These are phyloP conservation scores for Tenthredo notha DNA, from an alignment of 2,888 invertebrate genomes.

Conservation along the genomic window DNA sequence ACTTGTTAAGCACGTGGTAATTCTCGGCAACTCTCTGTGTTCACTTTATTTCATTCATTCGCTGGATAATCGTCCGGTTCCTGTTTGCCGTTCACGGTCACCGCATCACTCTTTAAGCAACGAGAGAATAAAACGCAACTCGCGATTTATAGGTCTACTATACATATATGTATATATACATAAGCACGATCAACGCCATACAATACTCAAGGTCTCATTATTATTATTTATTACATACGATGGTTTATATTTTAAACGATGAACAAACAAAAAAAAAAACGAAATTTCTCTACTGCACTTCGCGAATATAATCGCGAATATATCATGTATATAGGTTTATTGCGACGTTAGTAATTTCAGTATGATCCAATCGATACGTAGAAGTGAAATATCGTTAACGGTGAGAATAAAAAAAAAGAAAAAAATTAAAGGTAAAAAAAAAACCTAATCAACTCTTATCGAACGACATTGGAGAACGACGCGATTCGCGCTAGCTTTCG, in stretches of 20 bases:
- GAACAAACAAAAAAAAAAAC: not conserved
- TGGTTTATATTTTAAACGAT: no score
- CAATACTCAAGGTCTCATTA: not conserved
- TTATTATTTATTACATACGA: not conserved
- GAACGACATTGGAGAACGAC: not conserved
- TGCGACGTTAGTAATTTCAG: not conserved
- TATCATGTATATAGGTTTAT: constrained; percentile 9
- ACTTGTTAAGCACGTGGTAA: constrained; percentile 33
- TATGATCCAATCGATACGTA: constrained; percentile 8
- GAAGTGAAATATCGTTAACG: not conserved
- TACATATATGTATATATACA: not conserved
- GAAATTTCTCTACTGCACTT: no score
- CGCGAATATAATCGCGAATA: no score
- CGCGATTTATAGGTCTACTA: not conserved
- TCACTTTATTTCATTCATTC: constrained; percentile 73
- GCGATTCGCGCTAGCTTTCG: not conserved
- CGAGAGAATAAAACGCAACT: not conserved
- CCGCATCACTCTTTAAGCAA: constrained; percentile 16
- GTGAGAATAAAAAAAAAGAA: not conserved
- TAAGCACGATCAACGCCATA: not conserved
- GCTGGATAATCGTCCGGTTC: constrained; percentile 71
- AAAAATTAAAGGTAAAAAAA: not conserved
- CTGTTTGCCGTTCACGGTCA: constrained; percentile 69
- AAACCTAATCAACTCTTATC: constrained; percentile 36
- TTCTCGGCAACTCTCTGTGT: constrained; percentile 53